Base-by-base conservation (phyloP, 2,888 invertebrate species). In the Eumerus sabulonum region DNA sequence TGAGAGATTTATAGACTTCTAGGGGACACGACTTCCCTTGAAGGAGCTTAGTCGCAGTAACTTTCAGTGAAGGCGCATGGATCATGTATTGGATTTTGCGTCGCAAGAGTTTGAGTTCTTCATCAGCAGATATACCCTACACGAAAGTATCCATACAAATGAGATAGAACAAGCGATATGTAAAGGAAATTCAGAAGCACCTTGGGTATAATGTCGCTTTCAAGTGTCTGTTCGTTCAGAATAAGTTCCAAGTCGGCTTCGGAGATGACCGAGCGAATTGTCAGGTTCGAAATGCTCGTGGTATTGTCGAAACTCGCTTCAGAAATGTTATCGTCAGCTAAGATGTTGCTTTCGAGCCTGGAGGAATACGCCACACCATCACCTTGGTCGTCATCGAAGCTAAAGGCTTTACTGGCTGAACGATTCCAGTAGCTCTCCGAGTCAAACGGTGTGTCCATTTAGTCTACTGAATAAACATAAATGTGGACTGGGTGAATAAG, bases 361-460 rank as follows among this genome's bases (percentile, higher is more conserved):
- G 59, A 36, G 2, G 45, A 13, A n/a, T 48, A 35, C 3, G n/a
- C 12, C 19, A 12, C 9, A 17, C 2, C 45, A 59, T 62, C 71
- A 1, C 48, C 73, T 38, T 82, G 66, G 19, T 92, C 93, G 84
- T 94, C 95, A 83, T 95, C 95, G 85, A 96, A 96, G 86, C 91
- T 93, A 83, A 95, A 94, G 0, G 93, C 93, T 82, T 92, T 92
- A 0, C 92, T 92, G 72, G 93, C 92, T 12, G 93, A 93, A 84
- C 92, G 92, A 86, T 94, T 93, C 96, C 96, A 96, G 88, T 93
- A 95, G 83, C 93, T 94, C 73, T 93, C 93, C 56, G 93, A 92
- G 76, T 93, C 92, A 85, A 88, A 87, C 56, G 84, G 84, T 12
- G 60, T 59, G 9, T 85, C 85, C 85, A 86, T 86, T 76, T 4